Evolutionary conservation across 2,888 invertebrate species (phyloP), one percentile per base, ranked within the genome.

Genomic region (Drosophila quinaria): DNA sequence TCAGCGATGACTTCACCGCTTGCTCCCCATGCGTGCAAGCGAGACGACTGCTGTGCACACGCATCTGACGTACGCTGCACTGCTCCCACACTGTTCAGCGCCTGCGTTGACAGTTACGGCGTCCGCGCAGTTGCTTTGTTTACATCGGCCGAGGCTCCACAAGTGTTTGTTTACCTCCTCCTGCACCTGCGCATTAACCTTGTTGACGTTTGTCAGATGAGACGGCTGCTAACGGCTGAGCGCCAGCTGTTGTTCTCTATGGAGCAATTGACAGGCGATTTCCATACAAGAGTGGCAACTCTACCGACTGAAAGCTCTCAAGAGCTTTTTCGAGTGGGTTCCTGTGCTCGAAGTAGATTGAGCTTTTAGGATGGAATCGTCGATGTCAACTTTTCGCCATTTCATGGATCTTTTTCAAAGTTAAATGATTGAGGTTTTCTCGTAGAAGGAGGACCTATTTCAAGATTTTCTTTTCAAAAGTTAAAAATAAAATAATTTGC

Each of bases 121-220:
- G 63, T 59, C 70, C 74, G 91, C 92, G 91, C 75, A 25, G 2
- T 74, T 0, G 11, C 4, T 58, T 81, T 91, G 88, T 91, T 91
- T 91, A 91, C 81, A 60, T 68, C 70, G 19, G 0, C 9, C 6
- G 4, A 47, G 35, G 65, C 63, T 19, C 89, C 5, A 85, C 84
- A 85, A 85, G 84, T 85, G 89, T 87, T 61, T 85, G 84, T 84
- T 85, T 85, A 89, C 85, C 62, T 50, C 33, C 8, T 42, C 41
- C 10, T 5, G 78, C 89, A 72, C 44, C 56, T 89, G 84, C 84
- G 84, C 74, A 47, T 13, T 70, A n/a, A 0, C 11, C 3, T 17
- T 75, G 87, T 84, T 89, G 58, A 73, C 62, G 35, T 51, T 42
- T 37, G 22, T 10, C 83, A 82, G 71, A 67, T 76, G 83, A 22